Base-by-base conservation (phyloP, 2,113 vertebrate genomes). In the Bambusicola thoracicus region DNA sequence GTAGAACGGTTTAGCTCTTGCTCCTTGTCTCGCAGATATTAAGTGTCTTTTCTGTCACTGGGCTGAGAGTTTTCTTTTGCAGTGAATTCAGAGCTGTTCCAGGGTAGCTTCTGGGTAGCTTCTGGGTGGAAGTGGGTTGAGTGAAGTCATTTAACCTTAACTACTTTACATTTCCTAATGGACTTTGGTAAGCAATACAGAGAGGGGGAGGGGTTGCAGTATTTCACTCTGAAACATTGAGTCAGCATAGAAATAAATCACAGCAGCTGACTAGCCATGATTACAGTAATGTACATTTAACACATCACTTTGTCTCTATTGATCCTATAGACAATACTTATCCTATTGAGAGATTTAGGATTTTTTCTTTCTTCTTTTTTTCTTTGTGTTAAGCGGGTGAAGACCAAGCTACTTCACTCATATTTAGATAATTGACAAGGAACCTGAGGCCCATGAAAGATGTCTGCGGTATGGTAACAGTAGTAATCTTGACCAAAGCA, bases 191-290 rank as follows among this genome's bases (percentile, higher is more conserved):
- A 70, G 41, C 68, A 19, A 14, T 46, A 30, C 29, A 46, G 44
- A 41, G 58, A 66, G 55, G 83, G 68, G 61, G 72, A 70, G 21
- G 32, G 19, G 70, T 40, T 92, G 80, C 67, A 88, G 25, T 80
- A 85, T 93, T 94, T 91, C 68, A 30, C 56, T 82, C 30, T 40
- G 79, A 85, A 82, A 56, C 49, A 34, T 75, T 56, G 85, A 91
- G 68, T 96, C 92, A 95, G 87, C 92, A 34, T 29, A 85, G 68
- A 49, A 79, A 61, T 34, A 85, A 85, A 79, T 85, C 85, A 46
- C 38, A 70, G 6, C 8, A 91, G 75, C 88, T 93, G 85, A 90
- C 65, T 83, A 59, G 76, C 61, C 56, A 81, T 43, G 82, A 85
- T 91, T 87, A 48, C 48, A 27, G 24, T 6, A 43, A 19, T 38